Evolutionary conservation across 2,888 invertebrate genomes (phyloP), one percentile per base, ranked within the genome.

Genomic region (Heliconius erato): DNA sequence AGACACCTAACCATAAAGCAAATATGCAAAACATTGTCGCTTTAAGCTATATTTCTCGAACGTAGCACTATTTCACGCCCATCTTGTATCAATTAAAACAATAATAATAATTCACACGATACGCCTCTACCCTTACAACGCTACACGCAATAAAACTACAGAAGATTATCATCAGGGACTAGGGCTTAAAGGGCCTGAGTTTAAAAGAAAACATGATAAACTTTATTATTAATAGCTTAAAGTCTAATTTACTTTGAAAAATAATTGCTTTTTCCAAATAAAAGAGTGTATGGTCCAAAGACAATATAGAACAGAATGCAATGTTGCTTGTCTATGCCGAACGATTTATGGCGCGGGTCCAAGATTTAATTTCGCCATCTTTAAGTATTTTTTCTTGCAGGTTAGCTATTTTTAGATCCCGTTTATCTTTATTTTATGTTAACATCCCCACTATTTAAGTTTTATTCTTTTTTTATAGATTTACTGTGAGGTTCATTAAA

Each of bases 321-420:
- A 91, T 94, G 94, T 94, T 90, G 88, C 91, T 92, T 94, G 94
- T 94, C 94, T 94, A 92, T 93, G 92, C 87, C 85, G 86, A 88
- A 89, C 90, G 92, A 94, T 94, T 94, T 94, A 95, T 92, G 88
- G 93, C 88, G 88, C 86, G 86, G 88, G 88, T 87, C 88, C 88
- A 83, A 82, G 88, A 88, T 91, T 90, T 92, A 91, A 93, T 92
- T 93, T 93, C 88, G 89, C 89, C 87, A 90, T 89, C 89, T 91
- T 90, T 91, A 89, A 85, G 82, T 84, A 87, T 85, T 87, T 87
- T 86, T 85, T 84, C 79, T 79, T 83, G 32, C 74, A 78, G 74
- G 71, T 80, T 84, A 59, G 85, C 82, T 82, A 85, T 84, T 83
- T 84, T 84, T 77, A 82, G 84, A 74, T 67, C 44, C 67, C n/a